Conservation (phyloP, 2,113 vertebrate genomes). For the Semicossyphus pulcher region DNA sequence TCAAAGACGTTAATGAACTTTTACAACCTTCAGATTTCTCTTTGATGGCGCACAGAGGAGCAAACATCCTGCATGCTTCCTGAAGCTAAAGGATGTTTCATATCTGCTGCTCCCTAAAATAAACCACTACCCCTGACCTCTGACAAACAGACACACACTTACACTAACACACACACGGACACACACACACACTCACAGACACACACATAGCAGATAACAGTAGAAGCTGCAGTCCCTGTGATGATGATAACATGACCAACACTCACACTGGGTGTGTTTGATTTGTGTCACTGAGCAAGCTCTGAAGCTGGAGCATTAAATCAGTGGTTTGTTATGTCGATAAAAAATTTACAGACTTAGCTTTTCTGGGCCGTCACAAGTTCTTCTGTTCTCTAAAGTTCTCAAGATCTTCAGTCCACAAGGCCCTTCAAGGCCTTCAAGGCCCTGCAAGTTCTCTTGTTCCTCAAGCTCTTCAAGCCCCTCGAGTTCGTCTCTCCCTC, state of each 20-base stretch:
- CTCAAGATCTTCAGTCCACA: too few species aligned
- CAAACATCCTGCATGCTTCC: conserved; percentile 20
- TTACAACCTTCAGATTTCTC: not conserved
- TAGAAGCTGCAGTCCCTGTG: not conserved
- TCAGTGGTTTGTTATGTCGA: not conserved
- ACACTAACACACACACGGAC: not conserved
- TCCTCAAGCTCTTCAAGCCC: too few species aligned
- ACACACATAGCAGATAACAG: not conserved
- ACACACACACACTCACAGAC: not conserved
- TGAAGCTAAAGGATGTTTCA: conserved; percentile 19
- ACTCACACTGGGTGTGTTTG: conserved; percentile 3
- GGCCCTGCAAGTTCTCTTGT: too few species aligned
- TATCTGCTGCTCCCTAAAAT: conserved; percentile 38
- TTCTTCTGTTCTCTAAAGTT: too few species aligned
- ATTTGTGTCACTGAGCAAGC: not conserved
- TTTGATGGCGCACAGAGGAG: not conserved
- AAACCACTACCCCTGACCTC: not conserved
- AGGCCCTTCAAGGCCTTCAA: too few species aligned
- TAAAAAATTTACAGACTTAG: too few species aligned
- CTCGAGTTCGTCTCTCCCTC: too few species aligned
- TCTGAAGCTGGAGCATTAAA: not conserved
- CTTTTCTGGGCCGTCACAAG: too few species aligned
- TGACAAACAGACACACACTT: not conserved
- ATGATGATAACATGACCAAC: conserved; percentile 8
- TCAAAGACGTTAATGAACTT: not conserved